These are phyloP conservation scores for Arbacia lixula DNA, from an alignment of 53 echinoderm and acorn worm species.

Conservation along the genomic window DNA sequence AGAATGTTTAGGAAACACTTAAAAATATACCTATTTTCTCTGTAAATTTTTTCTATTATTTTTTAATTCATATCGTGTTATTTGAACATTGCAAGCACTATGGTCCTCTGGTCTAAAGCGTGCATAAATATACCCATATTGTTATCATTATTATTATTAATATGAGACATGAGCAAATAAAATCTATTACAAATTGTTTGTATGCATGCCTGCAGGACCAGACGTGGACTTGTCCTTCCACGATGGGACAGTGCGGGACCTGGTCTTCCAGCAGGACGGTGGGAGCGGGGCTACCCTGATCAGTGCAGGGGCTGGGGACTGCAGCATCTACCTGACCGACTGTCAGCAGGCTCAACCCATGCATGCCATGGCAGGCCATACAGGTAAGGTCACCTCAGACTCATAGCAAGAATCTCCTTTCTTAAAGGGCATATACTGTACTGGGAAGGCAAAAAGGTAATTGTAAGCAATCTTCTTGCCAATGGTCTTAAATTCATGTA, in stretches of 20 bases:
- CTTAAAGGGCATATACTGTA: no score
- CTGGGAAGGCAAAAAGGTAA: no score
- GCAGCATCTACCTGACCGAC: slow-evolving; percentile 91
- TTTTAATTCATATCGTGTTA: no score
- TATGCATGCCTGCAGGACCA: slow-evolving; percentile 82
- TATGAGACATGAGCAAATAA: neutral
- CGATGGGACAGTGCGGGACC: slow-evolving; percentile 93
- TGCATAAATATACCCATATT: neutral
- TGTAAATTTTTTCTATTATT: no score
- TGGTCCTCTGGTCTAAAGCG: neutral
- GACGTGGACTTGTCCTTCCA: slow-evolving; percentile 92
- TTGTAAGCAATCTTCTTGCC: no score
- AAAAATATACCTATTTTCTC: no score
- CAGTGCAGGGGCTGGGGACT: slow-evolving; percentile 98
- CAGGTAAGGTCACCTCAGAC: no score
- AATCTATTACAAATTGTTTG: neutral
- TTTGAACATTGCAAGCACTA: no score
- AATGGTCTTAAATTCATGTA: no score
- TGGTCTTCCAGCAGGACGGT: slow-evolving; percentile 84
- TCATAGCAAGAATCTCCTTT: no score
- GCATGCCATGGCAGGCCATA: slow-evolving; percentile 86
- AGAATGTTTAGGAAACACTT: no score
- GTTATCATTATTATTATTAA: neutral
- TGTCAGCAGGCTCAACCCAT: slow-evolving; percentile 80
- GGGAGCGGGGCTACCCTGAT: slow-evolving; percentile 77